These are phyloP conservation scores for Acanthosepion esculentum DNA, from an alignment of 2,888 invertebrate genomes.

Conservation along the genomic window DNA sequence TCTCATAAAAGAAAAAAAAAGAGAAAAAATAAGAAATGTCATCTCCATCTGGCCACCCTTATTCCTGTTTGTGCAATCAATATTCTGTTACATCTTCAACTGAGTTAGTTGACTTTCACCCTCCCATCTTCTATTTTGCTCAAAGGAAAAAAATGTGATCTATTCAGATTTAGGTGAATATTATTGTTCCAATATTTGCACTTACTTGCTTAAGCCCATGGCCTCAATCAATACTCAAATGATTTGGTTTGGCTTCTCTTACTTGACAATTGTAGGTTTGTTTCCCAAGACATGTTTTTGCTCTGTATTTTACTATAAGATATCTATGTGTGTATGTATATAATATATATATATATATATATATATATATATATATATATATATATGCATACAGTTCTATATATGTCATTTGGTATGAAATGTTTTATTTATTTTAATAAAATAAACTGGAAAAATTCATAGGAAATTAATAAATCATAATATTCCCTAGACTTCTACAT, in stretches of 20 bases:
- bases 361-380: background rate
- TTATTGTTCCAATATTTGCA: background rate
- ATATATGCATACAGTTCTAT: background rate
- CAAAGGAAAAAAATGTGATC: background rate
- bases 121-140: background rate
- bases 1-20: background rate
- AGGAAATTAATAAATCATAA: no score
- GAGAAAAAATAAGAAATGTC: background rate
- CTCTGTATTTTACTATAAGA: background rate
- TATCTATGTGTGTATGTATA: background rate
- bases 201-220: background rate
- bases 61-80: background rate
- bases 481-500: no score
- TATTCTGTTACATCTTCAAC: background rate
- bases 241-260: background rate
- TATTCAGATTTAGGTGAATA: background rate
- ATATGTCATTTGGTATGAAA: no score
- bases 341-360: background rate
- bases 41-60: background rate
- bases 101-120: background rate
- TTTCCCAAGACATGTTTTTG: background rate
- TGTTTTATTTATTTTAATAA: no score
- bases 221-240: background rate
- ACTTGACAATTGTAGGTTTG: background rate
- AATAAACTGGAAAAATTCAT: no score